Conservation (phyloP, 1,140 invertebrate species). For the Drosophila murphyi region DNA sequence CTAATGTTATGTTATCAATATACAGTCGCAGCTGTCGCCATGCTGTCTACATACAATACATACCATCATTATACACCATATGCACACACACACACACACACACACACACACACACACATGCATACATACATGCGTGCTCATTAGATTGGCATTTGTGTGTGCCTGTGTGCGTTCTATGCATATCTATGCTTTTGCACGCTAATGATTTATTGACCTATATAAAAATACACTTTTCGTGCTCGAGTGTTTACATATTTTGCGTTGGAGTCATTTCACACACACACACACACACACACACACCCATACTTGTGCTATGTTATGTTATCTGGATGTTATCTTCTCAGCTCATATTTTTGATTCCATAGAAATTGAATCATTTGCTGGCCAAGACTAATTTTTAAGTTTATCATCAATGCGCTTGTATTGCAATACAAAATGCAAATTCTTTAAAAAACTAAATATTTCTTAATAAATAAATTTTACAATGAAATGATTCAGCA, state of each 20-base stretch:
- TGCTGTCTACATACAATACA: constrained; percentile 55
- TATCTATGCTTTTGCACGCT: constrained; percentile 28
- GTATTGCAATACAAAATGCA: no score
- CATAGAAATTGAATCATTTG: no score
- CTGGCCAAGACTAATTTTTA: no score
- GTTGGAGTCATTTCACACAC: neutral
- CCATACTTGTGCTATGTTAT: no score
- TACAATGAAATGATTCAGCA: no score
- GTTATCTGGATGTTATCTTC: no score
- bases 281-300: no score
- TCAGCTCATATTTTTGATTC: no score
- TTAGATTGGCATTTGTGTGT: neutral
- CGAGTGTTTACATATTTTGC: constrained; percentile 7
- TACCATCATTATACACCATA: constrained; percentile 1
- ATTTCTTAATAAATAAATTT: no score
- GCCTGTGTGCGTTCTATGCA: constrained; percentile 16
- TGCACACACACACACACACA: constrained; percentile 1
- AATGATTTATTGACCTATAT: constrained; percentile 38
- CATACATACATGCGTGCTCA: neutral
- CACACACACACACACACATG: constrained; percentile 6
- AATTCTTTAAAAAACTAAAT: no score
- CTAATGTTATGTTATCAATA: constrained; percentile 25
- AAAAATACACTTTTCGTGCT: constrained; percentile 5
- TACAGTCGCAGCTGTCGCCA: constrained; percentile 34
- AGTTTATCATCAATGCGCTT: no score